Conservation (phyloP, 2,113 vertebrate genomes). For the Gambusia affinis region DNA sequence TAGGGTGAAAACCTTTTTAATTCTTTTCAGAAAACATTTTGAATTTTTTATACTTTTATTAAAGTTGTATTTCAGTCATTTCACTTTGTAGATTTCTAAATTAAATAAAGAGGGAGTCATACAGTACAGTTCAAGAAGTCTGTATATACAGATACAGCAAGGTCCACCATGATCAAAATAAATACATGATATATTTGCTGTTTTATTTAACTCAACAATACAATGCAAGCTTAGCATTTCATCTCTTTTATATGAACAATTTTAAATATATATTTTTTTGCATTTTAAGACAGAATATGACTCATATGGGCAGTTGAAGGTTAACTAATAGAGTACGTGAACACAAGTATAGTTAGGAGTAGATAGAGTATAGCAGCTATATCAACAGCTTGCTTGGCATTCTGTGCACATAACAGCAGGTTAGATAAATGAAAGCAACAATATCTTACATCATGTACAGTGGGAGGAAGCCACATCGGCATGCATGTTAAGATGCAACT, state of each 20-base stretch:
- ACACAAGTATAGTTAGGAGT: constrained; percentile 34
- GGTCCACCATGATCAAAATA: constrained; percentile 38
- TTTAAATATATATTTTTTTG: constrained; percentile 13
- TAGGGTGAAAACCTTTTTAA: background rate
- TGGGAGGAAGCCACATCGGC: constrained; percentile 45
- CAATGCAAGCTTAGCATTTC: constrained; percentile 10
- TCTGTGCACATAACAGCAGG: constrained; percentile 51
- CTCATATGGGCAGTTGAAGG: constrained; percentile 16
- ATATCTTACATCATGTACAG: constrained; percentile 47
- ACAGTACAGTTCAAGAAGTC: background rate
- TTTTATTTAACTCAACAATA: constrained; percentile 24
- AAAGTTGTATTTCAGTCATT: constrained; percentile 45
- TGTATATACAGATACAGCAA: constrained; percentile 45
- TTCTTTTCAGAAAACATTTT: constrained; percentile 15
- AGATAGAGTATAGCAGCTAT: constrained; percentile 23
- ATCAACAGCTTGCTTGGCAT: constrained; percentile 21
- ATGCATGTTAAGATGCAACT: constrained; percentile 59
- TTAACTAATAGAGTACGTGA: constrained; percentile 24
- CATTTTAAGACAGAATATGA: constrained; percentile 1
- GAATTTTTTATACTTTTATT: constrained; percentile 53
- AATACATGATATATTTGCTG: constrained; percentile 29
- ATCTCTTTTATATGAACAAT: constrained; percentile 14
- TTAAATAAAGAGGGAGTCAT: constrained; percentile 60
- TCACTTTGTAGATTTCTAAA: constrained; percentile 29
- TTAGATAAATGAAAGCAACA: constrained; percentile 40